phyloP scores from a whole-genome alignment of 2,113 vertebrate species.

The Alouatta palliata region DNA sequence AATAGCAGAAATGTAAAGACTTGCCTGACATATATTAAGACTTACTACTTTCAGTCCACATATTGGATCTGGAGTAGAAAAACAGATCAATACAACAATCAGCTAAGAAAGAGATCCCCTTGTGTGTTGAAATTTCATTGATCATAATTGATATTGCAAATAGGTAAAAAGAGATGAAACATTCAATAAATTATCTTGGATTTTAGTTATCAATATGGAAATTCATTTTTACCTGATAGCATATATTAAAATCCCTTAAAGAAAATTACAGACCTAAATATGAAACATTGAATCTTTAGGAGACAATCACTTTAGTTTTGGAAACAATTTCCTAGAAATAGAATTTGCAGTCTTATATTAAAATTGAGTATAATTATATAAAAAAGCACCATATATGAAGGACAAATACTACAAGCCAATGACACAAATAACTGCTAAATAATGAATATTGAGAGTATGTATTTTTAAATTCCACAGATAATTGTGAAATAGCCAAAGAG shows the following conservation, averaged over 20 bases:
- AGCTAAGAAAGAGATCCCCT: not conserved
- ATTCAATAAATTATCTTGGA: not conserved
- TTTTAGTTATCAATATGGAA: not conserved
- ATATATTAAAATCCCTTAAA: slow-evolving; percentile 3
- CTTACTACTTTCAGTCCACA: not conserved
- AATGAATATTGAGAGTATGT: not conserved
- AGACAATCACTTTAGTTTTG: not conserved
- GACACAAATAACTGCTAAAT: not conserved
- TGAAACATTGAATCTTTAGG: not conserved
- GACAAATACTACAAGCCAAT: not conserved
- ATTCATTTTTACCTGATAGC: not conserved
- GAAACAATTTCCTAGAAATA: not conserved
- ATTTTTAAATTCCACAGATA: not conserved
- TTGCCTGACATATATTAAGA: not conserved
- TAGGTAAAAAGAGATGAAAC: not conserved
- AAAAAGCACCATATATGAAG: not conserved
- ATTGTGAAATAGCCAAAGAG: not conserved
- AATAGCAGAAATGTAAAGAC: not conserved
- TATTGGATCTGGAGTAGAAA: not conserved
- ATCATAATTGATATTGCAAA: not conserved
- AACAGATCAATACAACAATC: not conserved
- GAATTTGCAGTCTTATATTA: not conserved
- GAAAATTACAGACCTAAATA: not conserved
- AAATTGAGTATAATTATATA: not conserved
- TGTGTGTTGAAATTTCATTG: not conserved